These are phyloP conservation scores for Okamejei kenojei DNA, from an alignment of 2,797 vertebrate species.

Conservation along the genomic window DNA sequence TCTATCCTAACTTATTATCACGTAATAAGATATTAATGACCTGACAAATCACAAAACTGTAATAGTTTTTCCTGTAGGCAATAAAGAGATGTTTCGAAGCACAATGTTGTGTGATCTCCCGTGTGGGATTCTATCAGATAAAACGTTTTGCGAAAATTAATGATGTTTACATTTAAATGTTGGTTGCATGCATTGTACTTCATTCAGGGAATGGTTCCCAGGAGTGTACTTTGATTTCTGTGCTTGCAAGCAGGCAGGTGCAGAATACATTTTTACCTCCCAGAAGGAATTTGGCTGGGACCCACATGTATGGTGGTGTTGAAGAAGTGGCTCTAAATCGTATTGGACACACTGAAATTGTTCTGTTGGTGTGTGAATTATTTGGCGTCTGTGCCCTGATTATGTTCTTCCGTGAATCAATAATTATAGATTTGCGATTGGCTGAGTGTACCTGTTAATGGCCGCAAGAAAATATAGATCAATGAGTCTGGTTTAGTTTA, in stretches of 20 bases:
- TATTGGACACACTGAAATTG: slow-evolving; percentile 5
- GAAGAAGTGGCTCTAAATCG: slow-evolving; percentile 14
- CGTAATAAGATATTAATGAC: neutral
- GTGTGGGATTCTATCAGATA: neutral
- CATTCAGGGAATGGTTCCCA: neutral
- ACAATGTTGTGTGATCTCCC: neutral
- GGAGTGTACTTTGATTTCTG: neutral
- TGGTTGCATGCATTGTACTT: neutral
- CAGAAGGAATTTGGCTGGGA: no score
- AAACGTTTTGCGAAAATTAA: neutral
- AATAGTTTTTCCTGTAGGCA: neutral
- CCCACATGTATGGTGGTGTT: neutral
- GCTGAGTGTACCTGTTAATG: neutral
- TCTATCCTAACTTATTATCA: neutral
- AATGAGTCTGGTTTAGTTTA: neutral
- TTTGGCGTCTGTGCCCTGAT: neutral
- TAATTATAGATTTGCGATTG: neutral
- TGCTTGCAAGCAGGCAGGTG: neutral
- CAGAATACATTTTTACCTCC: neutral
- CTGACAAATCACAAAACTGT: neutral
- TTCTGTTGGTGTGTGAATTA: neutral
- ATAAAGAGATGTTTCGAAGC: neutral
- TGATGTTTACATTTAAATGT: neutral
- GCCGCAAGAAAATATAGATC: neutral
- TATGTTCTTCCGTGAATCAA: neutral